Evolutionary conservation across 2,888 invertebrate genomes (phyloP).

Genomic region (Spodoptera picta): DNA sequence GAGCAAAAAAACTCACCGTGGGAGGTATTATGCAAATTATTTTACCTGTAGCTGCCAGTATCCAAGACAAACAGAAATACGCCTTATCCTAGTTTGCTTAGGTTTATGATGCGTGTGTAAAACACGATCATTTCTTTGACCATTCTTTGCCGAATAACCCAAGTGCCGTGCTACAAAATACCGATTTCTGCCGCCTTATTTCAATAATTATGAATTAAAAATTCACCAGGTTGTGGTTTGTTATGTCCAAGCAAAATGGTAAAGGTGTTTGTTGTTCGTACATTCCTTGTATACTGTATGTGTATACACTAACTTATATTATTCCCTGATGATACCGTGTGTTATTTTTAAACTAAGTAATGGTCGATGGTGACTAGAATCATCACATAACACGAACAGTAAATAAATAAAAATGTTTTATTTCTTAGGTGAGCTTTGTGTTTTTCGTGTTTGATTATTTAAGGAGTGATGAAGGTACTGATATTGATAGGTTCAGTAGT

Average conservation of each 20-base stretch:
- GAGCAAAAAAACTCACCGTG: slow-evolving; percentile 76
- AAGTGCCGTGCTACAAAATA: slow-evolving; percentile 55
- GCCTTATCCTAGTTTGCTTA: slow-evolving; percentile 84
- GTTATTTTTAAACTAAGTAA: no score
- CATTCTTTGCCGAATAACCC: slow-evolving; percentile 78
- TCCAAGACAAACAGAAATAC: slow-evolving; percentile 78
- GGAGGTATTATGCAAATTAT: slow-evolving; percentile 87
- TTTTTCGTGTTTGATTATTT: no score
- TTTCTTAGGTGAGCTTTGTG: no score
- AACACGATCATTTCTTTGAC: slow-evolving; percentile 79
- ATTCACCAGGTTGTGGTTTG: slow-evolving; percentile 19
- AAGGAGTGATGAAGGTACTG: no score
- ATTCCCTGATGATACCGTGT: no score
- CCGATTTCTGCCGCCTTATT: slow-evolving; percentile 52
- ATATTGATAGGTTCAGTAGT: no score
- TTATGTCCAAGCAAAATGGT: background rate
- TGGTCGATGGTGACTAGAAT: no score
- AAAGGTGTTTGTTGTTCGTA: background rate
- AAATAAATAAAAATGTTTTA: no score
- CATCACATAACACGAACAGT: no score
- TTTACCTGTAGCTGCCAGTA: slow-evolving; percentile 83
- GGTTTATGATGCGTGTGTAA: slow-evolving; percentile 86
- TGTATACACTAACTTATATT: no score
- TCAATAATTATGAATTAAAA: slow-evolving; percentile 33
- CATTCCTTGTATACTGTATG: no score